Evolutionary conservation across 2,797 vertebrate species (phyloP).

Genomic region (Austrolebias charrua): DNA sequence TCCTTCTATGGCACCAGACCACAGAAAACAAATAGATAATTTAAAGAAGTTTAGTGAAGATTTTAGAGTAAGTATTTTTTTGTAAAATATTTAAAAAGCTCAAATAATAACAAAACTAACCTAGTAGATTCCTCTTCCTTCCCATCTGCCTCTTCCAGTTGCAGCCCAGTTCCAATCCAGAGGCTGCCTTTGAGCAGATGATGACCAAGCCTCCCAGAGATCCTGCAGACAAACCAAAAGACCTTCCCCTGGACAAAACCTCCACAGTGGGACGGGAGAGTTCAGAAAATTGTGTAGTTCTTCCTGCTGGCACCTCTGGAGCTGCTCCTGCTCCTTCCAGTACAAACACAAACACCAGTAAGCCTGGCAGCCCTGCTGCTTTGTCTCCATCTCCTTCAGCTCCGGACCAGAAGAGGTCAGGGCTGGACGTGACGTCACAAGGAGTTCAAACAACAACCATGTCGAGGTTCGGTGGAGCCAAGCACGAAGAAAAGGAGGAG

Average conservation of each 20-base stretch:
- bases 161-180: slow-evolving; percentile 91
- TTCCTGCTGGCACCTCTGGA: slow-evolving; percentile 37
- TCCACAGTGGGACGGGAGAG: slow-evolving; percentile 64
- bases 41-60: slow-evolving; percentile 99
- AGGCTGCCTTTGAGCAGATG: slow-evolving; percentile 88
- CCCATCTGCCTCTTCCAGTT: slow-evolving; percentile 77
- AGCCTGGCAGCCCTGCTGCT: slow-evolving; percentile 88
- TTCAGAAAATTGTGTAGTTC: slow-evolving; percentile 48
- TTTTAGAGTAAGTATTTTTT: slow-evolving; percentile 91
- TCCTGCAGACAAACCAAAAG: slow-evolving; percentile 88
- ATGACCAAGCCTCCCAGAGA: slow-evolving; percentile 88
- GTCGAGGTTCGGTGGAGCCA: slow-evolving; percentile 80
- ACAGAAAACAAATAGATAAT: slow-evolving; percentile 98
- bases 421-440: slow-evolving; percentile 93
- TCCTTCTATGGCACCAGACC: slow-evolving; percentile 89
- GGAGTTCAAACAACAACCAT: slow-evolving; percentile 91
- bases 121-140: neutral
- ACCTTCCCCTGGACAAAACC: slow-evolving; percentile 87
- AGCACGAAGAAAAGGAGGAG: slow-evolving; percentile 93
- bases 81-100: neutral
- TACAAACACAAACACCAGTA: slow-evolving; percentile 75
- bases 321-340: slow-evolving; percentile 40
- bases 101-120: neutral
- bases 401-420: slow-evolving; percentile 86
- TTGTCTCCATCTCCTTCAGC: slow-evolving; percentile 82